phyloP scores from a whole-genome alignment of 2,797 vertebrate species.

The Champsocephalus esox region DNA sequence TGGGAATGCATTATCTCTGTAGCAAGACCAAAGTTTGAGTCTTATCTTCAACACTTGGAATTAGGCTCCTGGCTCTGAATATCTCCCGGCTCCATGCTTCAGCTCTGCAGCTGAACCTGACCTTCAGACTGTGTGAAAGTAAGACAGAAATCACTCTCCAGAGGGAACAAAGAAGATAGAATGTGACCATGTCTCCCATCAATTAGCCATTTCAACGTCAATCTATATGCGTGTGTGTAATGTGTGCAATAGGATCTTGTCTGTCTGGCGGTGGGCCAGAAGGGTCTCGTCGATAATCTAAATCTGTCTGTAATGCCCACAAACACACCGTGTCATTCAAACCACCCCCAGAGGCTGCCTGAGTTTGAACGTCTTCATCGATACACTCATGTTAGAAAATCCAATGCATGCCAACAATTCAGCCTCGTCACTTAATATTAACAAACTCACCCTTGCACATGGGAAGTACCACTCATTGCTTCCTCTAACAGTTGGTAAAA shows the following conservation, averaged over 20 bases:
- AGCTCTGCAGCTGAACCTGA: constrained; percentile 1
- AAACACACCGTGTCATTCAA: constrained; percentile 36
- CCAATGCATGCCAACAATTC: background rate
- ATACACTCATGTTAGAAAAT: background rate
- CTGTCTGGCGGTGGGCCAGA: constrained; percentile 45
- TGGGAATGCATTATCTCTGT: background rate
- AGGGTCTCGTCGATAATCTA: constrained; percentile 46
- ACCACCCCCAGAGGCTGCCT: constrained; percentile 29
- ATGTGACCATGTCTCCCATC: background rate
- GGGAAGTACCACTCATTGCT: constrained; percentile 3
- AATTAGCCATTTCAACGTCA: background rate
- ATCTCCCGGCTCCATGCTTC: background rate
- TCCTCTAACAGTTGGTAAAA: constrained; percentile 7
- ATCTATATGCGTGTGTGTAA: constrained; percentile 4
- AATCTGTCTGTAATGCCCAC: constrained; percentile 33
- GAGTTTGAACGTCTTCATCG: constrained; percentile 32
- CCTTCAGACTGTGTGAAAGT: constrained; percentile 1
- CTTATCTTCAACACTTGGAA: constrained; percentile 18
- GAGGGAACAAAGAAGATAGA: background rate
- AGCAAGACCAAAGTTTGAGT: constrained; percentile 1
- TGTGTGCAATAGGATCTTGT: constrained; percentile 32
- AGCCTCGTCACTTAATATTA: background rate
- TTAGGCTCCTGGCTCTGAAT: background rate
- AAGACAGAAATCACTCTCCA: constrained; percentile 2
- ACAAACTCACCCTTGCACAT: background rate